Evolutionary conservation across 2,113 vertebrate genomes (phyloP), one percentile per base, ranked within the genome.

Genomic region (Dendropsophus ebraccatus): DNA sequence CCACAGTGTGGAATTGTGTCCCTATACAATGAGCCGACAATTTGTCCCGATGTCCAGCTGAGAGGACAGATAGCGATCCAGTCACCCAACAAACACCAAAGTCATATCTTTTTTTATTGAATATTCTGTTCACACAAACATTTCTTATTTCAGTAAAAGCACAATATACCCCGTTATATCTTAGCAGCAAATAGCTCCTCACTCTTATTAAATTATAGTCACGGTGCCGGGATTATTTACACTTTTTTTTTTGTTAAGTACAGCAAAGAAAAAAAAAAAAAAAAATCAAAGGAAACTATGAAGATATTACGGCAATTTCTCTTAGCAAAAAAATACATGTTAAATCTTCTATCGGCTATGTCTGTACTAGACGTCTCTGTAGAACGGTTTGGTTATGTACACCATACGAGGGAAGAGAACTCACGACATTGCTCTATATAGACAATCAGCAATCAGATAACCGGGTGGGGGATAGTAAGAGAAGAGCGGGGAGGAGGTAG

Each of bases 351-450:
- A 91, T 89, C 90, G 88, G 70, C 92, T 93, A 93, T 92, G 94
- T 87, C 86, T 91, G 90, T 93, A 91, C 92, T 92, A 92, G 93
- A 91, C 89, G 84, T 89, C 89, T 87, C 85, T 87, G 85, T 13
- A 70, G 87, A 89, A 81, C 86, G 87, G 92, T 91, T 89, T 92
- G 92, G 91, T 93, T 93, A 92, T 93, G 91, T 92, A 88, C 91
- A 94, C 47, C 11, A 89, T 89, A 91, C 90, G 88, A 90, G 89
- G 90, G 92, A 92, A 91, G 91, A 92, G 92, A 92, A 89, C 90
- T 87, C 92, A 93, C 93, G 92, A 93, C 93, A 90, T 86, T 91
- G 88, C 91, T 87, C 91, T 92, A 94, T 90, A 91, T 89, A 91
- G 91, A 94, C 88, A 90, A 88, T 92, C 90, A 91, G 88, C 90